Percentiles rank a stretch among this genome's conserved stretches.
phyloP scores from a whole-genome alignment of 2,888 invertebrate genomes.

The Entomobrya multifasciata region DNA sequence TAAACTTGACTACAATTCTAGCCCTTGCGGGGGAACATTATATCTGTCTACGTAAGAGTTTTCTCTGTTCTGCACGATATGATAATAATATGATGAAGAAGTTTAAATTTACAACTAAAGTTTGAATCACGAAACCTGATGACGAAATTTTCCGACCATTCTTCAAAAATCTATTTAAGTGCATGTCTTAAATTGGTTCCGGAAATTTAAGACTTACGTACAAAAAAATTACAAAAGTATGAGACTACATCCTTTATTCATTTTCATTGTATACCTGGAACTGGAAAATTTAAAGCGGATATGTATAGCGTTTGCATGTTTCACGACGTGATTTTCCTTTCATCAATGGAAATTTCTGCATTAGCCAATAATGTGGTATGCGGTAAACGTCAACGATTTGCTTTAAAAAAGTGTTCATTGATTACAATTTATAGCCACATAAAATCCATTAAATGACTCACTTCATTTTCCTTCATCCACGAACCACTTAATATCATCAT shows the following conservation, averaged over 20 bases:
- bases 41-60: neutral
- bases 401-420: neutral
- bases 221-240: neutral
- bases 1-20: too few relatives aligned
- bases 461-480: slow-evolving; percentile 17
- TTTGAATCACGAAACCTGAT: neutral
- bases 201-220: too few relatives aligned
- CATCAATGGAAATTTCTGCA: neutral
- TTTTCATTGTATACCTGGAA: slow-evolving; percentile 26
- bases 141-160: neutral
- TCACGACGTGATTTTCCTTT: neutral
- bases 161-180: neutral
- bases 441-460: slow-evolving; percentile 44
- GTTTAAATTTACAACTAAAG: too few relatives aligned
- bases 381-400: neutral
- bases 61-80: too few relatives aligned
- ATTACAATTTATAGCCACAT: slow-evolving; percentile 28
- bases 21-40: neutral
- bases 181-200: too few relatives aligned
- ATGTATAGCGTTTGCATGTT: neutral
- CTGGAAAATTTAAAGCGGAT: neutral
- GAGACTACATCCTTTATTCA: neutral
- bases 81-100: too few relatives aligned
- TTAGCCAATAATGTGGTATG: too few relatives aligned
- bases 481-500: too few relatives aligned